Evolutionary conservation across 2,113 vertebrate genomes (phyloP).

Genomic region (Salvator merianae): DNA sequence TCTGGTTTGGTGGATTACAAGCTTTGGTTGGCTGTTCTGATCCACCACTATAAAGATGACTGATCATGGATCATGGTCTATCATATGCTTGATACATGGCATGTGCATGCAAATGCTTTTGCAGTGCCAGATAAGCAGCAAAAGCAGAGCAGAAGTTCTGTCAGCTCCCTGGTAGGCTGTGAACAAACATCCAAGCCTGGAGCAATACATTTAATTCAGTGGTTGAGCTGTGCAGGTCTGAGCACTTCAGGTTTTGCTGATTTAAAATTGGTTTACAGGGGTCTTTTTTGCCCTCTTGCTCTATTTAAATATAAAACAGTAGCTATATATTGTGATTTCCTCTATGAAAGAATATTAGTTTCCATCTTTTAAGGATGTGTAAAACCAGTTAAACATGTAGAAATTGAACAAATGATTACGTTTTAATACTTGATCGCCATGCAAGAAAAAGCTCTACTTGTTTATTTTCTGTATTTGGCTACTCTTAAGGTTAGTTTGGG

Average conservation of each 20-base stretch:
- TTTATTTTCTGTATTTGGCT: not conserved
- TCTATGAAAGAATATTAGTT: too few relatives aligned
- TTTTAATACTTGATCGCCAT: not conserved
- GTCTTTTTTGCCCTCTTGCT: too few relatives aligned
- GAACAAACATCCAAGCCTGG: too few relatives aligned
- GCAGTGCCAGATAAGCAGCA: not conserved
- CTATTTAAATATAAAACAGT: too few relatives aligned
- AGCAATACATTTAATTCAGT: too few relatives aligned
- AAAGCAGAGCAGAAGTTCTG: not conserved
- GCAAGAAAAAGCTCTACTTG: not conserved
- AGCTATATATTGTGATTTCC: too few relatives aligned
- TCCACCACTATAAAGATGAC: too few relatives aligned
- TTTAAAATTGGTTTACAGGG: too few relatives aligned
- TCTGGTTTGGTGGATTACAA: not conserved
- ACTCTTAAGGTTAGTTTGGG: too few relatives aligned
- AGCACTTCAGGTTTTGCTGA: too few relatives aligned
- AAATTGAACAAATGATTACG: not conserved
- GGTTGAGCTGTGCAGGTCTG: too few relatives aligned
- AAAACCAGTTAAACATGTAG: not conserved
- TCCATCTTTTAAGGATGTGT: not conserved
- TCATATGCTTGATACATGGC: not conserved
- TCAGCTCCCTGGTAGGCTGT: not conserved
- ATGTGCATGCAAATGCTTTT: not conserved
- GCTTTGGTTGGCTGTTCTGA: too few relatives aligned
- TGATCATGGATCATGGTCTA: not conserved